Evolutionary conservation across 1,140 invertebrate genomes (phyloP).

Genomic region (Diorhabda elongata): DNA sequence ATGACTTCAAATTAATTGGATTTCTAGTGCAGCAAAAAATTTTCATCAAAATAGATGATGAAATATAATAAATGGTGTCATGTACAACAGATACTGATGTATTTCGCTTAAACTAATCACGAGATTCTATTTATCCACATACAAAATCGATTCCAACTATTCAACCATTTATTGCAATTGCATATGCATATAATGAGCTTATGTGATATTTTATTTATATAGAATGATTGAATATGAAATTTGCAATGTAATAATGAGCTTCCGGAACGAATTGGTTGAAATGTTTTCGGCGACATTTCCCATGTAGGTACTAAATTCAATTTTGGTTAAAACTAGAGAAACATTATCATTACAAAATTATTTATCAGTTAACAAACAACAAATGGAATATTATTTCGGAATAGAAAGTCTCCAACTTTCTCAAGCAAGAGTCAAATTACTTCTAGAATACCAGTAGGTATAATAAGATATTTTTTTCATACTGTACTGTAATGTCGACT

Average conservation of each 20-base stretch:
- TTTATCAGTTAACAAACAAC: background rate
- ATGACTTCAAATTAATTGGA: too few species aligned
- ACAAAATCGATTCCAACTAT: background rate
- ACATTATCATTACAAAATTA: background rate
- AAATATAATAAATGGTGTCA: too few species aligned
- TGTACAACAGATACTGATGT: background rate
- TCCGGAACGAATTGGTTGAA: background rate
- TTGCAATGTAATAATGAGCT: conserved; percentile 2
- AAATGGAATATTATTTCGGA: too few species aligned
- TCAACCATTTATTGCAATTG: background rate
- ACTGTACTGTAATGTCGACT: too few species aligned
- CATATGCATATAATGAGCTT: background rate
- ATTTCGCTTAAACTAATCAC: background rate
- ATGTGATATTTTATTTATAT: conserved; percentile 1
- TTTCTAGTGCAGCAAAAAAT: too few species aligned
- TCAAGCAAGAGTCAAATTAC: too few species aligned
- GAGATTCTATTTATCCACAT: background rate
- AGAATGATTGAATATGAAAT: background rate
- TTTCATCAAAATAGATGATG: too few species aligned
- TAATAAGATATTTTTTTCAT: too few species aligned
- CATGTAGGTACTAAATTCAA: background rate
- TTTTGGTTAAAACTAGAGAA: background rate
- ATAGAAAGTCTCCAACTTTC: too few species aligned
- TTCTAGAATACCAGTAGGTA: too few species aligned
- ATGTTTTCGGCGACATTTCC: background rate